A percentile compares a stretch with the other conserved stretches of the same genome.
phyloP scores from a whole-genome alignment of 2,797 vertebrate species.

The Danio tinwini region DNA sequence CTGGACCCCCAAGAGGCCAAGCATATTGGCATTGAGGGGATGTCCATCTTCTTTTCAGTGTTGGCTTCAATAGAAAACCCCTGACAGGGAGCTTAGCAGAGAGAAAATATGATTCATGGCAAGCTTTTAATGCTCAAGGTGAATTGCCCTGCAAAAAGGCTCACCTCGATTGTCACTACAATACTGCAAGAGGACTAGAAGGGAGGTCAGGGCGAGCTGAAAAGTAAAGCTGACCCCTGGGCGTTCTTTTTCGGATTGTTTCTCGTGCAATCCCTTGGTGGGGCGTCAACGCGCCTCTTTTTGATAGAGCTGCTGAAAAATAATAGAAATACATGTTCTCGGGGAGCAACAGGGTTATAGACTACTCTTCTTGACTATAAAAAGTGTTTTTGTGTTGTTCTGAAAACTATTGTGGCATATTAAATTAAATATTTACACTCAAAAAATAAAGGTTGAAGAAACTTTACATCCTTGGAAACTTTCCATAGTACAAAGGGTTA shows the following conservation, averaged over 20 bases:
- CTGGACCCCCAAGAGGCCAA: conserved; percentile 57
- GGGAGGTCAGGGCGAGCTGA: conserved; percentile 19
- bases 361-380: not conserved
- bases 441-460: too few species aligned
- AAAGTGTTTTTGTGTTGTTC: not conserved
- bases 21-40: conserved; percentile 56
- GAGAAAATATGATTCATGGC: conserved; percentile 51
- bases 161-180: conserved; percentile 35
- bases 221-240: conserved; percentile 43
- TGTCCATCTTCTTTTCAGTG: conserved; percentile 58
- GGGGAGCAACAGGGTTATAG: conserved; percentile 10
- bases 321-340: conserved; percentile 38
- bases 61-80: conserved; percentile 44
- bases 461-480: too few species aligned
- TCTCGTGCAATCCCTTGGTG: conserved; percentile 36
- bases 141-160: conserved; percentile 39
- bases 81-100: conserved; percentile 45
- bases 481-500: too few species aligned
- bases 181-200: conserved; percentile 37
- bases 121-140: conserved; percentile 56
- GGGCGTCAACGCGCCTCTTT: conserved; percentile 26
- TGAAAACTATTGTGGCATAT: not conserved
- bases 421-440: not conserved
- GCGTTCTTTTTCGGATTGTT: conserved; percentile 35
- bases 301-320: conserved; percentile 25